phyloP scores from a whole-genome alignment of 2,797 vertebrate genomes.

The Coregonus sp. region DNA sequence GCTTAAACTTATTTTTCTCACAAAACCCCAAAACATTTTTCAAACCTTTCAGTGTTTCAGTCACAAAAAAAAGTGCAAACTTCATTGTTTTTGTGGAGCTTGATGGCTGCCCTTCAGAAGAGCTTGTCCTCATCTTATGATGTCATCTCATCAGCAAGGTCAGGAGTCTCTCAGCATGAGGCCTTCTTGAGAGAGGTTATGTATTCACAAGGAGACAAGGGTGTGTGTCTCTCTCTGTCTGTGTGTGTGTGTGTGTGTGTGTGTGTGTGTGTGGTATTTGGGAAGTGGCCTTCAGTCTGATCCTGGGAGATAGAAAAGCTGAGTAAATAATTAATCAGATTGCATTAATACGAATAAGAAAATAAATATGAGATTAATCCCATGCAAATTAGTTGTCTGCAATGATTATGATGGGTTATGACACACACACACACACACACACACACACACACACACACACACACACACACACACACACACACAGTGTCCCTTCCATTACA shows the following conservation, averaged over 20 bases:
- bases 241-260: neutral
- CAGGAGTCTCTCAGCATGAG: constrained; percentile 54
- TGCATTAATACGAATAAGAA: constrained; percentile 70
- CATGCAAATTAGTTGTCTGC: constrained; percentile 55
- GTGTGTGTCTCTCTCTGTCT: no score
- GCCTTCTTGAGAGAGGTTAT: constrained; percentile 47
- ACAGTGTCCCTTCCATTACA: constrained; percentile 31
- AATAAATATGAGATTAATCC: constrained; percentile 65
- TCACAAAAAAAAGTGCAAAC: neutral
- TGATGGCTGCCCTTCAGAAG: constrained; percentile 25
- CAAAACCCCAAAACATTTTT: neutral
- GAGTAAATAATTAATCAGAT: constrained; percentile 71
- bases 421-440: neutral
- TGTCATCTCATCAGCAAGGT: constrained; percentile 69
- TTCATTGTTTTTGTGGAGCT: neutral
- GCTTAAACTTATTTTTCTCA: neutral
- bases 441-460: constrained; percentile 17
- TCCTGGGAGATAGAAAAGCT: constrained; percentile 62
- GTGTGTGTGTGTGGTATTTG: constrained; percentile 40
- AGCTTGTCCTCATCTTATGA: constrained; percentile 49
- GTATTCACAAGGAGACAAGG: constrained; percentile 61
- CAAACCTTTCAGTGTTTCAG: neutral
- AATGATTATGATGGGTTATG: neutral
- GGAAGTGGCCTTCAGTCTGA: constrained; percentile 68
- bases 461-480: constrained; percentile 24